Evolutionary conservation across 1,140 invertebrate species (phyloP).

Genomic region (Cepaea nemoralis): DNA sequence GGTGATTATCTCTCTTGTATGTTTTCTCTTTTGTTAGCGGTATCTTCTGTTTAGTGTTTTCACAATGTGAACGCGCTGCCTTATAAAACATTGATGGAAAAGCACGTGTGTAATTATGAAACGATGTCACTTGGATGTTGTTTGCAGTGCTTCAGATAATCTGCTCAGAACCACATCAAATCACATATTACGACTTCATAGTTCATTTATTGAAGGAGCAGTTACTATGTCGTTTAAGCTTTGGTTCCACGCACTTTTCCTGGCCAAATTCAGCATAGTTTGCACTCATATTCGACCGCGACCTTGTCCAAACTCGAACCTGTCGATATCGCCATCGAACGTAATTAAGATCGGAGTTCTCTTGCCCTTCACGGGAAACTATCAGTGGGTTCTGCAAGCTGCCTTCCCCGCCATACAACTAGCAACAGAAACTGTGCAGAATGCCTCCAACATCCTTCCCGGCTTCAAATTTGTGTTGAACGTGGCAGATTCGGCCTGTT

Average conservation of each 20-base stretch:
- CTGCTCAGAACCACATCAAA: too few relatives aligned
- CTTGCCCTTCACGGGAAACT: conserved; percentile 33
- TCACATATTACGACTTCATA: too few relatives aligned
- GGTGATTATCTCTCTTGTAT: too few relatives aligned
- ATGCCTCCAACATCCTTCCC: conserved; percentile 29
- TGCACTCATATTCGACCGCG: background rate
- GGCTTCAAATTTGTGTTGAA: conserved; percentile 50
- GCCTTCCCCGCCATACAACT: conserved; percentile 55
- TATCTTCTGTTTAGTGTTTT: too few relatives aligned
- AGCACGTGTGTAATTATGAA: too few relatives aligned
- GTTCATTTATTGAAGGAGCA: too few relatives aligned
- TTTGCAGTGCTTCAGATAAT: too few relatives aligned
- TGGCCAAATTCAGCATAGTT: background rate
- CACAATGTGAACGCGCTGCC: too few relatives aligned
- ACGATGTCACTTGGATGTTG: too few relatives aligned
- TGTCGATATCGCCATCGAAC: background rate
- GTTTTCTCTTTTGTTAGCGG: too few relatives aligned
- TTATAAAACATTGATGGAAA: too few relatives aligned
- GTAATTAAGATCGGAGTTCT: conserved; percentile 43
- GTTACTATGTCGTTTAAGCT: background rate
- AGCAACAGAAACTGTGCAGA: conserved; percentile 50
- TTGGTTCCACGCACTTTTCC: background rate
- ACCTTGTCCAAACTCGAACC: background rate
- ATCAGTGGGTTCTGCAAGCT: conserved; percentile 36
- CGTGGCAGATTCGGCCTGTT: conserved; percentile 68